These are phyloP conservation scores for Melitaea cinxia DNA, from an alignment of 1,140 invertebrate genomes.

Conservation along the genomic window DNA sequence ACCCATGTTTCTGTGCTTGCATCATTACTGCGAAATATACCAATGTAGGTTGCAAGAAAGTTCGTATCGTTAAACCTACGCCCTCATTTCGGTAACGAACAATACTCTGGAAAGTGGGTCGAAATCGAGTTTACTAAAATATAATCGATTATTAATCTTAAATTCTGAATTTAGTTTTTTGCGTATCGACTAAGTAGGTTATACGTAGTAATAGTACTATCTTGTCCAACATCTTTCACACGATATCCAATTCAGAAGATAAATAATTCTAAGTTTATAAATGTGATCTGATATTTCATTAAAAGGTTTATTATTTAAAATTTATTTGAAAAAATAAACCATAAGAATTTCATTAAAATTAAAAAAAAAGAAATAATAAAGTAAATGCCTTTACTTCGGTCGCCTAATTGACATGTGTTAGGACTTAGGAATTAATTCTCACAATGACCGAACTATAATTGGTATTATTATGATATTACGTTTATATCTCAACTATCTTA, in stretches of 20 bases:
- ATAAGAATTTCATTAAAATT: too few relatives aligned
- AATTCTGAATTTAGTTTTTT: not conserved
- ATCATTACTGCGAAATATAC: not conserved
- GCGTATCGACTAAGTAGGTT: not conserved
- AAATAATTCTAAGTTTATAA: too few relatives aligned
- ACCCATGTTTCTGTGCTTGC: not conserved
- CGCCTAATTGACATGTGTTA: too few relatives aligned
- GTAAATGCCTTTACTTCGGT: too few relatives aligned
- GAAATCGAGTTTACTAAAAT: not conserved
- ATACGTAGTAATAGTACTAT: too few relatives aligned
- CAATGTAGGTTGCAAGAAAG: conserved; percentile 16
- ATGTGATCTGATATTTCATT: too few relatives aligned
- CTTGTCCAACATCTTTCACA: too few relatives aligned
- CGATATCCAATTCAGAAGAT: too few relatives aligned
- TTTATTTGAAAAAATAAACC: too few relatives aligned
- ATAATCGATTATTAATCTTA: not conserved
- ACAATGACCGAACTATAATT: conserved; percentile 12
- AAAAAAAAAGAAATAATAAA: too few relatives aligned
- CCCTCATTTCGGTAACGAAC: conserved; percentile 1
- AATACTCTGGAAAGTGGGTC: not conserved
- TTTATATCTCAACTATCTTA: conserved; percentile 17
- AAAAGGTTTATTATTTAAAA: too few relatives aligned
- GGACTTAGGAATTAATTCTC: too few relatives aligned
- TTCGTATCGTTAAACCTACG: conserved; percentile 5
- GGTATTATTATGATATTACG: conserved; percentile 17